phyloP scores from a whole-genome alignment of 1,140 invertebrate species.

The Lordiphosa collinella region DNA sequence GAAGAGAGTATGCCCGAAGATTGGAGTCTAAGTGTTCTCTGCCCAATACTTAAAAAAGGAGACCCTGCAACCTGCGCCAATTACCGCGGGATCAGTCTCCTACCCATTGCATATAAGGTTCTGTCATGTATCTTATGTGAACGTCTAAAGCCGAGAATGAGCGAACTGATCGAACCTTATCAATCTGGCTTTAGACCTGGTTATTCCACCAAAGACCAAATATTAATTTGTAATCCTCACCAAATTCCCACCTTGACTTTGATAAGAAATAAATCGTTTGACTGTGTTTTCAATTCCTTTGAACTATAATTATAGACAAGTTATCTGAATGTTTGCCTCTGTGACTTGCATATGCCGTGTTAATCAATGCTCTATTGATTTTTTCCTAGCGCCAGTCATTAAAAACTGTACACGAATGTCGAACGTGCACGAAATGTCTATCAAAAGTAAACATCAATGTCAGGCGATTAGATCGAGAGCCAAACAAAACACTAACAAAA shows the following conservation, averaged over 20 bases:
- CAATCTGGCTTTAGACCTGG: too few relatives aligned
- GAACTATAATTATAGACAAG: conserved; percentile 1
- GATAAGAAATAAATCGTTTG: not conserved
- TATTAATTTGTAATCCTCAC: too few relatives aligned
- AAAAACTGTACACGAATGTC: conserved; percentile 50
- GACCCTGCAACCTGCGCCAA: too few relatives aligned
- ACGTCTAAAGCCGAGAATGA: too few relatives aligned
- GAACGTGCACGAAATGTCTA: conserved; percentile 52
- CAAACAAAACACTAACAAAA: not conserved
- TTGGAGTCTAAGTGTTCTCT: too few relatives aligned
- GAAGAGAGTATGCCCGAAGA: too few relatives aligned
- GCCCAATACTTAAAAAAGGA: too few relatives aligned
- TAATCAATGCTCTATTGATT: conserved; percentile 63
- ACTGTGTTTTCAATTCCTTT: not conserved
- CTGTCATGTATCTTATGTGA: too few relatives aligned
- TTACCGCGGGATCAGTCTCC: too few relatives aligned
- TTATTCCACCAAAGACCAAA: too few relatives aligned
- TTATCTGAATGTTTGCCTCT: conserved; percentile 9
- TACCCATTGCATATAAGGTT: too few relatives aligned
- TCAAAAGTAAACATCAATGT: conserved; percentile 43
- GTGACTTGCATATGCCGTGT: conserved; percentile 35
- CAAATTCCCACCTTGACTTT: conserved; percentile 6
- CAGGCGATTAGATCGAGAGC: conserved; percentile 26
- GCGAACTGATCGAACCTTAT: too few relatives aligned
- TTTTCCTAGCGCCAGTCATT: conserved; percentile 44